A percentile compares a stretch with the other conserved stretches of the same genome.
phyloP scores from a whole-genome alignment of 2,113 vertebrate genomes.

The Xenotilapia longispinis region DNA sequence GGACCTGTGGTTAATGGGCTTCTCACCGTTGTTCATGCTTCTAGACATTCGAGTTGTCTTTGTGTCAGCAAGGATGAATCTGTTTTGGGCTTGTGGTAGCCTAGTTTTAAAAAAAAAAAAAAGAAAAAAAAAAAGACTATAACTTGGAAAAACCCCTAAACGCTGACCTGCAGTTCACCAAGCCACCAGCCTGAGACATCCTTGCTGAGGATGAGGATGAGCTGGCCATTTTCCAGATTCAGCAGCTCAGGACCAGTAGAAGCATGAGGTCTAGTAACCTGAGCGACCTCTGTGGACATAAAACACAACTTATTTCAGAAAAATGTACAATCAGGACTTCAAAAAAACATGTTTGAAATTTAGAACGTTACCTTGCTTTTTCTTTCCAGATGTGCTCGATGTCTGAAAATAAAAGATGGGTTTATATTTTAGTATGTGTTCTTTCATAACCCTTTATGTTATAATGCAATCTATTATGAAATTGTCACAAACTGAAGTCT shows the following conservation, averaged over 20 bases:
- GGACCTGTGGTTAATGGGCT: neutral
- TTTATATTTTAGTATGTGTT: neutral
- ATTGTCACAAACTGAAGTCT: neutral
- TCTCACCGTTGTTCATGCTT: neutral
- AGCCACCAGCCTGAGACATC: slow-evolving; percentile 94
- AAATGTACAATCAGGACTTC: neutral
- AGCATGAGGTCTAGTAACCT: slow-evolving; percentile 79
- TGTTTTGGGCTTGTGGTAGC: neutral
- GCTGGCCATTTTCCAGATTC: slow-evolving; percentile 84
- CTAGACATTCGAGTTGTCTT: neutral
- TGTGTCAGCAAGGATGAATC: neutral
- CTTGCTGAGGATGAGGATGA: slow-evolving; percentile 88
- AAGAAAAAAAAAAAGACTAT: neutral
- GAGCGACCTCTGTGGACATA: slow-evolving; percentile 80
- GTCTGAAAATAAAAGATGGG: slow-evolving; percentile 54
- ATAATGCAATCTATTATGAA: neutral
- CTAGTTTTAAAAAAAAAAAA: neutral
- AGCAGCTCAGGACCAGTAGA: slow-evolving; percentile 83
- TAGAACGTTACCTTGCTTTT: slow-evolving; percentile 81
- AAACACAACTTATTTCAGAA: neutral
- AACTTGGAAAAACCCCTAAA: neutral
- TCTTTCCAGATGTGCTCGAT: slow-evolving; percentile 75
- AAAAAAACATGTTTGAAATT: neutral
- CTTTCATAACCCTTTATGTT: neutral
- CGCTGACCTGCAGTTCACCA: slow-evolving; percentile 88